Percentiles rank a stretch among this genome's conserved stretches.
Evolutionary conservation across 2,113 vertebrate species (phyloP).

Genomic region (Ahaetulla prasina): DNA sequence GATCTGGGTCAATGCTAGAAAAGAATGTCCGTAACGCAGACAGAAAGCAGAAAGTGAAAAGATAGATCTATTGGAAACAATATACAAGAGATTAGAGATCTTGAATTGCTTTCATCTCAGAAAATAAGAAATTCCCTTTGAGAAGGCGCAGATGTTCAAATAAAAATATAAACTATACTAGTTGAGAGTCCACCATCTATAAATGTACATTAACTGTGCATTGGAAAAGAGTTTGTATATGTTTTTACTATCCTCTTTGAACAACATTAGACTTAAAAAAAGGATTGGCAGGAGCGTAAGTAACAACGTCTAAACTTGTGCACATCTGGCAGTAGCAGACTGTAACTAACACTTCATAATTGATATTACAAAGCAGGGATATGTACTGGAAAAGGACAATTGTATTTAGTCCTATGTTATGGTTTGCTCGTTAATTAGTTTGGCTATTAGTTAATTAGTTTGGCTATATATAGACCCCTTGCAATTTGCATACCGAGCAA

Average conservation of each 20-base stretch:
- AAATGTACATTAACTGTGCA: slow-evolving; percentile 42
- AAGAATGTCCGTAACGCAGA: not conserved
- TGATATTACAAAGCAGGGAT: slow-evolving; percentile 37
- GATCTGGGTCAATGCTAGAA: not conserved
- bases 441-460: too few relatives aligned
- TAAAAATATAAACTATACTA: slow-evolving; percentile 48
- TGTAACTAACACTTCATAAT: slow-evolving; percentile 38
- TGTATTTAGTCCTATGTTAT: slow-evolving; percentile 8
- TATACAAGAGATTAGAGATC: slow-evolving; percentile 43
- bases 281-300: slow-evolving; percentile 43
- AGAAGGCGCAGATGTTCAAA: slow-evolving; percentile 50
- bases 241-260: slow-evolving; percentile 52
- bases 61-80: slow-evolving; percentile 36
- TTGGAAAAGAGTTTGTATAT: slow-evolving; percentile 43
- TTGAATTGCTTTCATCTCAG: slow-evolving; percentile 50
- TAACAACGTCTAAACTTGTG: slow-evolving; percentile 55
- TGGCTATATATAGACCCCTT: too few relatives aligned
- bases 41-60: slow-evolving; percentile 34
- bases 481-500: too few relatives aligned
- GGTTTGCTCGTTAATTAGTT: slow-evolving; percentile 39
- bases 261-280: slow-evolving; percentile 56
- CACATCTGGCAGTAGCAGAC: slow-evolving; percentile 60
- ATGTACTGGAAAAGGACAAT: slow-evolving; percentile 29
- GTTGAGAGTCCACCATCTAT: slow-evolving; percentile 31
- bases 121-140: slow-evolving; percentile 42